Evolutionary conservation across 2,888 invertebrate genomes (phyloP).

Genomic region (Eilema depressum): DNA sequence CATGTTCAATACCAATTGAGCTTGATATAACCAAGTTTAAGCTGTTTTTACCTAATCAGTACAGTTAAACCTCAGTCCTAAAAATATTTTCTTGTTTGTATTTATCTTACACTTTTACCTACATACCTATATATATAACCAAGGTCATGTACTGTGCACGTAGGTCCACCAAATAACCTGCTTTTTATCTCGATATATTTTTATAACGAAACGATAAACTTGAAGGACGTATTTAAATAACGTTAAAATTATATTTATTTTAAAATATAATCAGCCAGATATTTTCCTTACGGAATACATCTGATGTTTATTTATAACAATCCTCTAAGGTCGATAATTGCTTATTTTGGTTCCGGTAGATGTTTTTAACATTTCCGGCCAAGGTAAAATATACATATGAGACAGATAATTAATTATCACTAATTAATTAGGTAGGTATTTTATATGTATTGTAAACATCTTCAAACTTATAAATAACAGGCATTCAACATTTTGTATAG

Average conservation of each 20-base stretch:
- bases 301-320: neutral
- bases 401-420: neutral
- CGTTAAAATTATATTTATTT: neutral
- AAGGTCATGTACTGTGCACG: neutral
- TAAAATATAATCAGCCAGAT: neutral
- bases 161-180: neutral
- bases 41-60: too few relatives aligned
- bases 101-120: too few relatives aligned
- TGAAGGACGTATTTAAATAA: neutral
- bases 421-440: slow-evolving; percentile 5
- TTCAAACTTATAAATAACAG: neutral
- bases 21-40: too few relatives aligned
- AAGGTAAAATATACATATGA: neutral
- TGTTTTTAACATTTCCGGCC: neutral
- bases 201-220: too few relatives aligned
- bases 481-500: neutral
- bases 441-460: neutral
- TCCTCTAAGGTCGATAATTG: neutral
- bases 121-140: neutral
- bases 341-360: neutral
- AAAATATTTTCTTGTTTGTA: neutral
- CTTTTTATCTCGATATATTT: neutral
- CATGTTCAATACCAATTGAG: neutral
- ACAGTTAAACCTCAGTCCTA: too few relatives aligned
- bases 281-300: neutral